Conservation (phyloP, 2,888 invertebrate species). For the Anthrax anthrax region DNA sequence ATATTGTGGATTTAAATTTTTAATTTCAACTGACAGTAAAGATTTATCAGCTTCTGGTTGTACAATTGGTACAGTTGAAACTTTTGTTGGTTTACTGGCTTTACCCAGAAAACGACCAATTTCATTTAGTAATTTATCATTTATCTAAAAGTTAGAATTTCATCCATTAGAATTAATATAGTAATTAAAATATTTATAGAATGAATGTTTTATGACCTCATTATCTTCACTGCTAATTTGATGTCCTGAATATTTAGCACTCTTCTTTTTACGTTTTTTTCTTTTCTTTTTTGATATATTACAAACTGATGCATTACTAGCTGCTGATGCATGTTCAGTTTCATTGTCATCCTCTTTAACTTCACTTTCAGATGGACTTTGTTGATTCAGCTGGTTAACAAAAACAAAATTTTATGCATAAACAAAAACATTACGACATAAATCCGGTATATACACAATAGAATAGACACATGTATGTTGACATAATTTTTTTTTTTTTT, state of each 20-base stretch:
- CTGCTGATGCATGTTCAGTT: conserved; percentile 42
- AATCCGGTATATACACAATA: no score
- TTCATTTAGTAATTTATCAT: conserved; percentile 26
- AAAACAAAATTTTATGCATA: no score
- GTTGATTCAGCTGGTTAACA: conserved; percentile 56
- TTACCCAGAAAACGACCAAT: conserved; percentile 27
- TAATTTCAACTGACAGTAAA: conserved; percentile 48
- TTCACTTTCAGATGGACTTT: conserved; percentile 52
- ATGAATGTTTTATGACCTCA: conserved; percentile 33
- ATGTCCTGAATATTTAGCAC: conserved; percentile 36
- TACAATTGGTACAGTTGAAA: not conserved
- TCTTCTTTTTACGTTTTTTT: conserved; percentile 51
- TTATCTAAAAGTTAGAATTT: conserved; percentile 8
- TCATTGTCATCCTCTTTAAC: conserved; percentile 54
- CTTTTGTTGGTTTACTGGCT: conserved; percentile 10
- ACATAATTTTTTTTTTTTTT: no score
- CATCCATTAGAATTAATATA: not conserved
- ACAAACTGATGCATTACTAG: conserved; percentile 36
- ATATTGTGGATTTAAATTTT: conserved; percentile 63
- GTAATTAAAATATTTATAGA: not conserved
- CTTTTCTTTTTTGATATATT: conserved; percentile 42
- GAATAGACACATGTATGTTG: no score
- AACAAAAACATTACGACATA: no score
- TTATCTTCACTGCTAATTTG: conserved; percentile 48
- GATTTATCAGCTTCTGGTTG: conserved; percentile 43